Conservation (phyloP, 2,797 vertebrate species). For the Chaenodraco wilsoni region DNA sequence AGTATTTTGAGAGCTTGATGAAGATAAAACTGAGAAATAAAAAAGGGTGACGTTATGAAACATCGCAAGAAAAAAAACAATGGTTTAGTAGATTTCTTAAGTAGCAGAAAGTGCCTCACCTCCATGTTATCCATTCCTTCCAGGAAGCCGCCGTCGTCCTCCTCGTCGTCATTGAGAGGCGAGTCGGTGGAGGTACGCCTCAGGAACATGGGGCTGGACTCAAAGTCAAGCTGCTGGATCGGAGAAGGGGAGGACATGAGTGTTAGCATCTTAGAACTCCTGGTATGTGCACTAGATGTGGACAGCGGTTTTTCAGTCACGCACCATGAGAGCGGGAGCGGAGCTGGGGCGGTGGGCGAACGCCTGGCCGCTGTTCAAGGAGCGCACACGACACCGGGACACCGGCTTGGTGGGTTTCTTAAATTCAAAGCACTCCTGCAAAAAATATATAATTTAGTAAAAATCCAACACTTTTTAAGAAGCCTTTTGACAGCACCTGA, state of each 20-base stretch:
- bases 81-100: neutral
- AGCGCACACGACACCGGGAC: constrained; percentile 74
- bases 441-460: neutral
- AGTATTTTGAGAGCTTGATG: neutral
- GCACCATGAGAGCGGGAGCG: constrained; percentile 87
- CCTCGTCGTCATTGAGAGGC: constrained; percentile 80
- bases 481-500: neutral
- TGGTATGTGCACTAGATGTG: too few relatives aligned
- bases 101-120: constrained; percentile 47
- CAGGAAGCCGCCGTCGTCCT: constrained; percentile 88
- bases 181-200: constrained; percentile 79
- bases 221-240: constrained; percentile 58
- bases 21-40: neutral
- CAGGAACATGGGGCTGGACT: constrained; percentile 81
- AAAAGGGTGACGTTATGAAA: neutral
- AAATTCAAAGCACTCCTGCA: constrained; percentile 86
- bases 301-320: accelerated
- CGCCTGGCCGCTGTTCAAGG: constrained; percentile 52
- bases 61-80: neutral
- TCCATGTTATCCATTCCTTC: constrained; percentile 86
- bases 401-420: constrained; percentile 86
- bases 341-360: constrained; percentile 85
- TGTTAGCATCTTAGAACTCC: accelerated
- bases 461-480: neutral
- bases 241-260: neutral